Evolutionary conservation across 2,797 vertebrate species (phyloP).

Genomic region (Pseudomugil gertrudae): DNA sequence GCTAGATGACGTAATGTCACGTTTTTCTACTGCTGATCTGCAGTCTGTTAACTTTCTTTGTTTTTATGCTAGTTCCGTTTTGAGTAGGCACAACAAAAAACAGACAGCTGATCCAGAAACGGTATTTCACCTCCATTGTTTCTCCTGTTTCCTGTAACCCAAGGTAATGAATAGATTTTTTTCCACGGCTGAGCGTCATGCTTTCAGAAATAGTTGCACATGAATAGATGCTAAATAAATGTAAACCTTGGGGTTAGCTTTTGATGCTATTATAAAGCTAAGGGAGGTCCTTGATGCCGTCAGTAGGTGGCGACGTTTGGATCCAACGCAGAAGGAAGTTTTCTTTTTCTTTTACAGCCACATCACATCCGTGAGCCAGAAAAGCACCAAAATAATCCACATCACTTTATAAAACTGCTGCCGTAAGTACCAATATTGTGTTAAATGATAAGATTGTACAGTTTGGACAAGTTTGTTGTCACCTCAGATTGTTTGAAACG

Average conservation of each 20-base stretch:
- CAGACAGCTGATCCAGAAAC: slow-evolving; percentile 15
- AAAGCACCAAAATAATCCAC: slow-evolving; percentile 17
- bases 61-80: background rate
- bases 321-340: slow-evolving; percentile 33
- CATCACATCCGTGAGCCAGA: slow-evolving; percentile 68
- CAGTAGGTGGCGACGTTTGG: slow-evolving; percentile 52
- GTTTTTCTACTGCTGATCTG: slow-evolving; percentile 19
- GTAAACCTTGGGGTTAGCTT: background rate
- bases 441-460: background rate
- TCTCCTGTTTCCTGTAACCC: background rate
- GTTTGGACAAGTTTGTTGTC: background rate
- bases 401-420: background rate
- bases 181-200: background rate
- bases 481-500: background rate
- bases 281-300: background rate
- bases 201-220: background rate
- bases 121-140: background rate
- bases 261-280: background rate
- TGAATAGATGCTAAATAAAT: background rate
- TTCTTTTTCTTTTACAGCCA: slow-evolving; percentile 13
- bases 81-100: background rate
- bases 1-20: slow-evolving; percentile 20
- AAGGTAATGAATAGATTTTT: background rate
- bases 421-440: slow-evolving; percentile 41
- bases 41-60: slow-evolving; percentile 30